Evolutionary conservation across 2,888 invertebrate genomes (phyloP).

Genomic region (Rhingia rostrata): DNA sequence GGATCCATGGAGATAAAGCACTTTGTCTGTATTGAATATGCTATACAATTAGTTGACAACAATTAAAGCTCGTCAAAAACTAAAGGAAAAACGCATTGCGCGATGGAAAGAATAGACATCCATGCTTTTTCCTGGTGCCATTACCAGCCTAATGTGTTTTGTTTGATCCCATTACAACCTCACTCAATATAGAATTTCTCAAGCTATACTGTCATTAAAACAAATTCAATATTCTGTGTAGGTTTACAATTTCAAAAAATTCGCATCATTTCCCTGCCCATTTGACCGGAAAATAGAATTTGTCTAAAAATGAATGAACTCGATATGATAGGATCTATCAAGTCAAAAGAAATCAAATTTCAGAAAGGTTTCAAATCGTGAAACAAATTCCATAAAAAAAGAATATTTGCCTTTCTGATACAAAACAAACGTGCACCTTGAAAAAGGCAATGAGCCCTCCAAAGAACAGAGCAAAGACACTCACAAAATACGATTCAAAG

Average conservation of each 20-base stretch:
- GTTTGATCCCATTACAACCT: no score
- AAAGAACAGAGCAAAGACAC: constrained; percentile 40
- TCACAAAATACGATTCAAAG: constrained; percentile 35
- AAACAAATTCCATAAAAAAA: constrained; percentile 62
- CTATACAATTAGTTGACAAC: no score
- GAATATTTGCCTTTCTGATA: constrained; percentile 66
- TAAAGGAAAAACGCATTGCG: no score
- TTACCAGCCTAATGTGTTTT: no score
- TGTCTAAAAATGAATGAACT: neutral
- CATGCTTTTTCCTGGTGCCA: no score
- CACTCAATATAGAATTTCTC: no score
- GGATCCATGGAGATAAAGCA: no score
- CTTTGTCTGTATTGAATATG: no score
- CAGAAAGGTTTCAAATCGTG: constrained; percentile 44
- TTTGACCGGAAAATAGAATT: constrained; percentile 21
- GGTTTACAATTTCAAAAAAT: constrained; percentile 5
- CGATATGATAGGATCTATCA: neutral
- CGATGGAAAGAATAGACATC: no score
- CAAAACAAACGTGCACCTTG: constrained; percentile 48
- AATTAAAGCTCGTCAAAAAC: no score
- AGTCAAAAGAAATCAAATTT: constrained; percentile 26
- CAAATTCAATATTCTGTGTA: no score
- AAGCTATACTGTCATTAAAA: no score
- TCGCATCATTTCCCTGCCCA: constrained; percentile 11
- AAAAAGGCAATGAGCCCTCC: constrained; percentile 18